Percentiles rank a stretch among this genome's conserved stretches.
These are phyloP conservation scores for Callosobruchus maculatus DNA, from an alignment of 2,888 invertebrate species.

Conservation along the genomic window DNA sequence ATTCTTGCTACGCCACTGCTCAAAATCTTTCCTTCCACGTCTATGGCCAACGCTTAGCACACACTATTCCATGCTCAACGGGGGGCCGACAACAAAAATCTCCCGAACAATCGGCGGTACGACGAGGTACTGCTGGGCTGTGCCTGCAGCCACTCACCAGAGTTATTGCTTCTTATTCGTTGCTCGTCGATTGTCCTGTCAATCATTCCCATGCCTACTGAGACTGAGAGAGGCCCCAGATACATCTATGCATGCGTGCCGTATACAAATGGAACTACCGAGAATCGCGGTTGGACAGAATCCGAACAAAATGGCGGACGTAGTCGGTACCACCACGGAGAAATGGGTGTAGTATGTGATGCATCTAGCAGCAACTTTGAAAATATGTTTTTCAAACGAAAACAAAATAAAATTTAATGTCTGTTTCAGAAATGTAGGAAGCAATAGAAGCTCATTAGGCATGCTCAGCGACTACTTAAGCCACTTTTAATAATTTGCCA, in stretches of 20 bases:
- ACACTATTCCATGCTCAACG: neutral
- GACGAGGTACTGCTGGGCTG: neutral
- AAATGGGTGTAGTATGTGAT: neutral
- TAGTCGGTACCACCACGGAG: neutral
- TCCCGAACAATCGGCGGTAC: neutral
- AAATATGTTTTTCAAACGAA: too few species aligned
- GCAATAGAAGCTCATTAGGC: too few species aligned
- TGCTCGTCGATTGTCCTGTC: conserved; percentile 42
- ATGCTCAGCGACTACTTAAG: too few species aligned
- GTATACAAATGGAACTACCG: neutral
- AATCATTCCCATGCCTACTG: conserved; percentile 29
- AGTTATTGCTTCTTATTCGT: conserved; percentile 36
- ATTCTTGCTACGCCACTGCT: too few species aligned
- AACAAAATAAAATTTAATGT: too few species aligned
- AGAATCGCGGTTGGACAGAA: neutral
- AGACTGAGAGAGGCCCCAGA: neutral
- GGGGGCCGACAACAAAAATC: neutral
- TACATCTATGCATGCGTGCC: neutral
- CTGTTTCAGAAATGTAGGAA: too few species aligned
- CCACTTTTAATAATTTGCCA: too few species aligned
- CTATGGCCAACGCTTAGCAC: neutral
- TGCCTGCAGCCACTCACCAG: conserved; percentile 1
- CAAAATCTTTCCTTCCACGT: neutral
- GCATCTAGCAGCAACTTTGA: too few species aligned
- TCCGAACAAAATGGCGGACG: neutral